Conservation (phyloP, 2,888 invertebrate genomes). For the Lamellibrachia columna region DNA sequence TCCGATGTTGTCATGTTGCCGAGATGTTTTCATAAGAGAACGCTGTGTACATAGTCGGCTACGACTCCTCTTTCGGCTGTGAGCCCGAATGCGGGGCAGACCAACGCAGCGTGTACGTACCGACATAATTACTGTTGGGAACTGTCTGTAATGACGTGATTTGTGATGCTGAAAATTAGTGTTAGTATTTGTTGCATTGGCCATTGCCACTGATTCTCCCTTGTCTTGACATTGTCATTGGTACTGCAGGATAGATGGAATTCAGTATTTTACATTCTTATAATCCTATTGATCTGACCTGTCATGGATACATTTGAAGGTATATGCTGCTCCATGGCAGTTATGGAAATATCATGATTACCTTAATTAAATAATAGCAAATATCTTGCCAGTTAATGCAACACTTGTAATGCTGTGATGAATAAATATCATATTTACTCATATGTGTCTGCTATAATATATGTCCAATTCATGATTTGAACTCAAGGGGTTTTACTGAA, state of each 20-base stretch:
- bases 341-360: too few relatives aligned
- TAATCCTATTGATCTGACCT: background rate
- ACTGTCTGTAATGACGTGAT: background rate
- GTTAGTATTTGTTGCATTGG: background rate
- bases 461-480: too few relatives aligned
- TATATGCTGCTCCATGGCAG: too few relatives aligned
- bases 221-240: background rate
- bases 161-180: background rate
- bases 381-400: too few relatives aligned
- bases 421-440: too few relatives aligned
- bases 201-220: background rate
- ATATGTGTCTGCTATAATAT: too few relatives aligned
- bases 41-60: background rate
- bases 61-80: background rate
- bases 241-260: background rate
- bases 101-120: background rate
- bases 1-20: constrained; percentile 16
- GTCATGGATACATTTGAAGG: too few relatives aligned
- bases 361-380: too few relatives aligned
- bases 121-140: background rate
- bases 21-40: background rate
- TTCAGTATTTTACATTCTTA: background rate
- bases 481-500: too few relatives aligned
- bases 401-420: too few relatives aligned
- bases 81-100: background rate